phyloP scores from a whole-genome alignment of 2,888 invertebrate species.

The Ectropis crepuscularia region DNA sequence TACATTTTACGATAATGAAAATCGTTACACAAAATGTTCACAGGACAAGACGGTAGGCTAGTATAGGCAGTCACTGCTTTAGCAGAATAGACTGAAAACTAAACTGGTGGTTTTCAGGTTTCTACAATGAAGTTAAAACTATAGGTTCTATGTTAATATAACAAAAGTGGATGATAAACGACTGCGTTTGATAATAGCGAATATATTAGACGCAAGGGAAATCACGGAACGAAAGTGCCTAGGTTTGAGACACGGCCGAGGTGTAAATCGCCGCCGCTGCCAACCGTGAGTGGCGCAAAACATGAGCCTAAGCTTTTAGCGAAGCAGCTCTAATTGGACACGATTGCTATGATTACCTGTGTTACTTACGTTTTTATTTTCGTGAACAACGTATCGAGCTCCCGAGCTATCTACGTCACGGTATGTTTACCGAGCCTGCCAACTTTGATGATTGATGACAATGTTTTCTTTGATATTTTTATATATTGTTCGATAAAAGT shows the following conservation, averaged over 20 bases:
- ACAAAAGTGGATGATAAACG: constrained; percentile 30
- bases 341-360: constrained; percentile 35
- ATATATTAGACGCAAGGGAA: constrained; percentile 47
- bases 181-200: constrained; percentile 45
- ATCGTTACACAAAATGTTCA: constrained; percentile 22
- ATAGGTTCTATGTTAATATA: constrained; percentile 27
- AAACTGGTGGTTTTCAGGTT: constrained; percentile 33
- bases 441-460: constrained; percentile 23
- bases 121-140: constrained; percentile 23
- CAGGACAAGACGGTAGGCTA: constrained; percentile 35
- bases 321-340: constrained; percentile 46
- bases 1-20: constrained; percentile 12
- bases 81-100: constrained; percentile 36
- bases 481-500: constrained; percentile 16
- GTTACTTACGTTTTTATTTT: constrained; percentile 32
- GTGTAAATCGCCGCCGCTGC: constrained; percentile 41
- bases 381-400: constrained; percentile 14
- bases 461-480: constrained; percentile 21
- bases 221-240: constrained; percentile 42
- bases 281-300: constrained; percentile 21
- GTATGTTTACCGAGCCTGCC: constrained; percentile 20
- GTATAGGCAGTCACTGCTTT: too few species aligned
- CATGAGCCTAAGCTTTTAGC: constrained; percentile 38
- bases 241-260: constrained; percentile 45
- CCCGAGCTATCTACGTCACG: constrained; percentile 19